Evolutionary conservation across 2,888 invertebrate species (phyloP).

Genomic region (Gibbula magus): DNA sequence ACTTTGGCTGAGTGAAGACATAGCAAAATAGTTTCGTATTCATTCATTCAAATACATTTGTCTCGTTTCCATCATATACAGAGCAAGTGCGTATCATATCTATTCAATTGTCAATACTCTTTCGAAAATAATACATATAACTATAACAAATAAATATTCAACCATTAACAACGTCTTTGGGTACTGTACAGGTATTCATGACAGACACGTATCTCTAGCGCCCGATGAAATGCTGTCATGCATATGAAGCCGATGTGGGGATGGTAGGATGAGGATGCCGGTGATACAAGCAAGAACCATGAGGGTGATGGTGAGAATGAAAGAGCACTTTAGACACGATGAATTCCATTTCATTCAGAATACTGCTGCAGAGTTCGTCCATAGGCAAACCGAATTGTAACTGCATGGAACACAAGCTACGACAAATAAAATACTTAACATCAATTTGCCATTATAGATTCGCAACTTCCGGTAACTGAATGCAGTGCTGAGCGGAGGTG

Average conservation of each 20-base stretch:
- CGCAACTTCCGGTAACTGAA: not conserved
- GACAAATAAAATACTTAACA: not conserved
- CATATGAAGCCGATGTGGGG: not conserved
- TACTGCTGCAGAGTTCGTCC: not conserved
- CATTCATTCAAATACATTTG: conserved; percentile 3
- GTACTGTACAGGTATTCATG: not conserved
- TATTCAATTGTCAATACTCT: not conserved
- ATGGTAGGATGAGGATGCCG: not conserved
- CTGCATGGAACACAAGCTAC: not conserved
- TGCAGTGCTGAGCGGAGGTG: not conserved
- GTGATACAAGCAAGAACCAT: not conserved
- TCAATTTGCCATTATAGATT: not conserved
- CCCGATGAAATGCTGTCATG: not conserved
- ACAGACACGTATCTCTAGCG: not conserved
- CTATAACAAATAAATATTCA: conserved; percentile 25
- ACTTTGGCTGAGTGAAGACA: conserved; percentile 19
- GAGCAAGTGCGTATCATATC: not conserved
- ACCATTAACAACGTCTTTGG: conserved; percentile 22
- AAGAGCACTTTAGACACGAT: conserved; percentile 13
- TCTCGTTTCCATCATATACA: conserved; percentile 18
- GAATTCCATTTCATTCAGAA: not conserved
- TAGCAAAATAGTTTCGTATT: conserved; percentile 20
- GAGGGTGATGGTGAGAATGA: not conserved
- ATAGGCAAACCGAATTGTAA: no score
- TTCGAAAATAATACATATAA: conserved; percentile 18